Conservation (phyloP, 2,113 vertebrate genomes). For the Thalassoma bifasciatum region DNA sequence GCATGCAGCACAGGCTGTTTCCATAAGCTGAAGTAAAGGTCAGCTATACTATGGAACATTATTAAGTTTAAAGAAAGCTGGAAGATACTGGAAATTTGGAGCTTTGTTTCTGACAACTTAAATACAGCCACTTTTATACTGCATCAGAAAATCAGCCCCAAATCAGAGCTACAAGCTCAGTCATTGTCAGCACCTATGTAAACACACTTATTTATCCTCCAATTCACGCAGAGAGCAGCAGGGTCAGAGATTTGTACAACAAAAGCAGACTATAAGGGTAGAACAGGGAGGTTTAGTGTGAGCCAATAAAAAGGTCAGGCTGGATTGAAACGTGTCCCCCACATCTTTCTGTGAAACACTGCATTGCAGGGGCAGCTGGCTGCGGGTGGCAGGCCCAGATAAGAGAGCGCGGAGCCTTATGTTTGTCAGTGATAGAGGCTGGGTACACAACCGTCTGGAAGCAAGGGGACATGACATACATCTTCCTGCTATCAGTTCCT, state of each 20-base stretch:
- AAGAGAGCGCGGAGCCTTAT: slow-evolving; percentile 65
- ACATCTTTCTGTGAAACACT: slow-evolving; percentile 68
- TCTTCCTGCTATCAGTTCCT: slow-evolving; percentile 62
- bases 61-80: too few relatives aligned
- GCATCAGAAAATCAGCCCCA: neutral
- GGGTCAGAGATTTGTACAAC: slow-evolving; percentile 36
- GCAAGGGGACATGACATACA: slow-evolving; percentile 58
- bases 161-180: slow-evolving; percentile 6
- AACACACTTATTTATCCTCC: slow-evolving; percentile 3
- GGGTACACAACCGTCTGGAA: slow-evolving; percentile 46
- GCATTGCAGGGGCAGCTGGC: slow-evolving; percentile 79
- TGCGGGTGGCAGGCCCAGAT: slow-evolving; percentile 74
- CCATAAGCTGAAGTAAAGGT: too few relatives aligned
- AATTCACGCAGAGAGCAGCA: slow-evolving; percentile 1
- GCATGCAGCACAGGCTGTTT: too few relatives aligned
- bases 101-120: too few relatives aligned
- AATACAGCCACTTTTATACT: too few relatives aligned
- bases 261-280: slow-evolving; percentile 31
- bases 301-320: slow-evolving; percentile 61
- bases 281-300: slow-evolving; percentile 32
- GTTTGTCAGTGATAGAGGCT: slow-evolving; percentile 72
- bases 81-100: too few relatives aligned
- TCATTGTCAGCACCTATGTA: neutral
- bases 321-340: slow-evolving; percentile 59
- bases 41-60: too few relatives aligned